Evolutionary conservation across 2,113 vertebrate genomes (phyloP).

Genomic region (Noctilio leporinus): DNA sequence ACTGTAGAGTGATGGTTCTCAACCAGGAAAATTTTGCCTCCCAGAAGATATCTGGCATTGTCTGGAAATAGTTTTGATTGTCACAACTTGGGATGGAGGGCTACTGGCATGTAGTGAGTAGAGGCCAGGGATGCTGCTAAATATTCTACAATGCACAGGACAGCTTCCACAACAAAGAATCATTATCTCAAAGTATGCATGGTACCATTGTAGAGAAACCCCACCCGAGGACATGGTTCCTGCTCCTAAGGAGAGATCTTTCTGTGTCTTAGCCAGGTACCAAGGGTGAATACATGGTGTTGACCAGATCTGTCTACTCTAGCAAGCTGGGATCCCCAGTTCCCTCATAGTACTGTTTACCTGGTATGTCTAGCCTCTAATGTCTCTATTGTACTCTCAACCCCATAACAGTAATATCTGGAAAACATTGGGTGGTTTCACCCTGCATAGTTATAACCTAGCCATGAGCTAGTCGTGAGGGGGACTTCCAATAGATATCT

Average conservation of each 20-base stretch:
- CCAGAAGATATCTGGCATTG: neutral
- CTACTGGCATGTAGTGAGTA: neutral
- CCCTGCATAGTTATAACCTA: neutral
- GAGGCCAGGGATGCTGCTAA: neutral
- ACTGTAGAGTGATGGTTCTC: neutral
- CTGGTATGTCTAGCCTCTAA: too few relatives aligned
- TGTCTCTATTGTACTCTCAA: neutral
- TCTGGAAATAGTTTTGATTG: neutral
- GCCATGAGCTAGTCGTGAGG: neutral
- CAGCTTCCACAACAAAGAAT: too few relatives aligned
- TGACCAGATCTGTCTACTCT: neutral
- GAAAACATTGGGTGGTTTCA: neutral
- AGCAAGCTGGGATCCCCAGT: neutral
- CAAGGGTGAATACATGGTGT: neutral
- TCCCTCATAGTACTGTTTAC: neutral
- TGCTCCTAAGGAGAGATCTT: neutral
- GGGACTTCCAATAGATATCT: neutral
- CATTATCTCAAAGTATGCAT: neutral
- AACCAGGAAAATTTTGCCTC: neutral
- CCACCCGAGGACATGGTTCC: neutral
- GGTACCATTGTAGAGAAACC: neutral
- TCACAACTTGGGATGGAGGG: neutral
- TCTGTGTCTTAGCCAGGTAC: neutral
- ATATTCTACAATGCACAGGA: neutral
- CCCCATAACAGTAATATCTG: neutral